Evolutionary conservation across 2,888 invertebrate genomes (phyloP).

Genomic region (Xylota sylvarum): DNA sequence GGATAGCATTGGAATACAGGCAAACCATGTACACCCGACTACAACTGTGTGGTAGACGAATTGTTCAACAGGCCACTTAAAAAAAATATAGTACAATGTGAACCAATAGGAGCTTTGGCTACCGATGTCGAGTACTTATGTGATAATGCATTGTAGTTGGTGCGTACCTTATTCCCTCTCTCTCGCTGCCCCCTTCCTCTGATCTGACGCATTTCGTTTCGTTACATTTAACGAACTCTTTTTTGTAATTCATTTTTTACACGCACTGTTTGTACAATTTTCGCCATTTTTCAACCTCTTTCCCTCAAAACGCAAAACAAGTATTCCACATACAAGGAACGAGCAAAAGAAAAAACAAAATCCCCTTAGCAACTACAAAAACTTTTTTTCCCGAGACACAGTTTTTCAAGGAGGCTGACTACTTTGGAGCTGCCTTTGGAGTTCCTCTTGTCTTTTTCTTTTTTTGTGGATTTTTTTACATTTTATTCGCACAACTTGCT

Average conservation of each 20-base stretch:
- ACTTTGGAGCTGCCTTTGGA: conserved; percentile 42
- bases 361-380: conserved; percentile 73
- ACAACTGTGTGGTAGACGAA: conserved; percentile 19
- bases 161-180: conserved; percentile 13
- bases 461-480: conserved; percentile 37
- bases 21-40: conserved; percentile 13
- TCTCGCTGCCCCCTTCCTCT: not conserved
- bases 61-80: conserved; percentile 75
- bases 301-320: conserved; percentile 56
- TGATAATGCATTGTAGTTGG: conserved; percentile 49
- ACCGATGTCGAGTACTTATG: conserved; percentile 21
- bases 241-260: conserved; percentile 40
- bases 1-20: conserved; percentile 17
- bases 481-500: conserved; percentile 56
- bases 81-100: conserved; percentile 13
- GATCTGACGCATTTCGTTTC: conserved; percentile 3
- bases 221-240: conserved; percentile 25
- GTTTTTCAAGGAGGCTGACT: conserved; percentile 68
- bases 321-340: conserved; percentile 53
- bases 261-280: conserved; percentile 68
- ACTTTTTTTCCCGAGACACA: conserved; percentile 65
- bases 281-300: conserved; percentile 64
- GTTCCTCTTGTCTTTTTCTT: conserved; percentile 27
- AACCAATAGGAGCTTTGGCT: conserved; percentile 47
- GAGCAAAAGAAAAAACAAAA: conserved; percentile 44